Evolutionary conservation across 1,140 invertebrate species (phyloP).

Genomic region (Microvelia longipes): DNA sequence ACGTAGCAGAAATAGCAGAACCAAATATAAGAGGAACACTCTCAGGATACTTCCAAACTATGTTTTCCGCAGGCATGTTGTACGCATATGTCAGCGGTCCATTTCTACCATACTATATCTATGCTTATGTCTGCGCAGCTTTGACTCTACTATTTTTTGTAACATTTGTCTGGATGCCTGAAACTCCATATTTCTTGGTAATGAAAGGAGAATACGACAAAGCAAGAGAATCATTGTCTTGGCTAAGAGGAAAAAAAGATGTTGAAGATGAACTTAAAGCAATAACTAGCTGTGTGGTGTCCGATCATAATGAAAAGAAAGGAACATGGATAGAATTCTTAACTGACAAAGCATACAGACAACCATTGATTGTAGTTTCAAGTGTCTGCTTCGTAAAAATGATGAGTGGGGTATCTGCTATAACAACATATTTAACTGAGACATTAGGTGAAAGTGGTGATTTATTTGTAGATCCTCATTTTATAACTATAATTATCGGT

Average conservation of each 20-base stretch:
- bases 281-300: slow-evolving; percentile 9
- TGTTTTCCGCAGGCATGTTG: slow-evolving; percentile 59
- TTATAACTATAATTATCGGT: slow-evolving; percentile 27
- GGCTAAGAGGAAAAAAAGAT: slow-evolving; percentile 15
- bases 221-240: slow-evolving; percentile 13
- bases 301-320: slow-evolving; percentile 11
- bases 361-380: slow-evolving; percentile 14
- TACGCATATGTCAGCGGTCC: slow-evolving; percentile 61
- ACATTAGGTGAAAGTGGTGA: slow-evolving; percentile 32
- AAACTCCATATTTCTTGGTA: slow-evolving; percentile 57
- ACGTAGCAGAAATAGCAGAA: slow-evolving; percentile 61
- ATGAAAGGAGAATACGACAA: slow-evolving; percentile 33
- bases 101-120: slow-evolving; percentile 44
- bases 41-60: slow-evolving; percentile 66
- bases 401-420: slow-evolving; percentile 15
- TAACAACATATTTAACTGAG: slow-evolving; percentile 26
- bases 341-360: slow-evolving; percentile 5
- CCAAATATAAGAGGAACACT: slow-evolving; percentile 22
- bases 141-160: slow-evolving; percentile 43
- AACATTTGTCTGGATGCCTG: slow-evolving; percentile 59
- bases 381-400: slow-evolving; percentile 13
- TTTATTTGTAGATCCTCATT: slow-evolving; percentile 16
- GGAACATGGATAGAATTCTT: slow-evolving; percentile 15
- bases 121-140: slow-evolving; percentile 45
- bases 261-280: slow-evolving; percentile 17